Percentiles rank a stretch among this genome's conserved stretches.
These are phyloP conservation scores for Tretioscincus oriximinensis DNA, from an alignment of 2,113 vertebrate species.

Conservation along the genomic window DNA sequence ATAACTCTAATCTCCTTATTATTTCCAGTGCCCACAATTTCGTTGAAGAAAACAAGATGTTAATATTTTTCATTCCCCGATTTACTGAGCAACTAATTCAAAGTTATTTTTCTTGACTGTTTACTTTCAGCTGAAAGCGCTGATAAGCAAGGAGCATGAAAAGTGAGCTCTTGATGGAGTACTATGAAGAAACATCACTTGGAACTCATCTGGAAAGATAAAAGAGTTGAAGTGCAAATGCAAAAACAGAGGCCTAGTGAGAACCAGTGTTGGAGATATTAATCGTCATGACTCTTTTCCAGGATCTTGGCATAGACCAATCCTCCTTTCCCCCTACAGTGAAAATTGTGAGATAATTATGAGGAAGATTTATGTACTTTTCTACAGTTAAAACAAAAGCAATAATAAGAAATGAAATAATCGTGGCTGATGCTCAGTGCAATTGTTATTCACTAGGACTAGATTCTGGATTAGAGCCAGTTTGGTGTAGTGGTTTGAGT, in stretches of 20 bases:
- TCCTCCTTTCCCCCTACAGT: not conserved
- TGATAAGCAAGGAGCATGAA: slow-evolving; percentile 7
- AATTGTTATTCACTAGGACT: no score
- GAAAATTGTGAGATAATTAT: no score
- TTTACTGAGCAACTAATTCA: slow-evolving; percentile 17
- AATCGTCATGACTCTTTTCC: not conserved
- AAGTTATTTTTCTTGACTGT: slow-evolving; percentile 17
- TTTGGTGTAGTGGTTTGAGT: no score
- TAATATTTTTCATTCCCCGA: slow-evolving; percentile 13
- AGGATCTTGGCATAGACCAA: not conserved
- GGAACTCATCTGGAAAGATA: not conserved
- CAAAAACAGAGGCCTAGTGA: not conserved
- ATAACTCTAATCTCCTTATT: slow-evolving; percentile 48
- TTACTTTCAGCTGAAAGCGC: slow-evolving; percentile 13
- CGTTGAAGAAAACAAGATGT: slow-evolving; percentile 11
- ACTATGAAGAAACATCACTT: not conserved
- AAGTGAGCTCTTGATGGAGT: slow-evolving; percentile 6
- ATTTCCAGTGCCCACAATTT: slow-evolving; percentile 27
- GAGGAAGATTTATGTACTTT: not conserved
- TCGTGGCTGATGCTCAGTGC: no score
- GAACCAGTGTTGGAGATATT: not conserved
- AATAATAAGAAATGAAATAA: not conserved
- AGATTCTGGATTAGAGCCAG: no score
- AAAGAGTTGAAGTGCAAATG: not conserved
- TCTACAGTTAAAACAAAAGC: not conserved